Conservation (phyloP, 2,113 vertebrate genomes). For the Jacana jacana region DNA sequence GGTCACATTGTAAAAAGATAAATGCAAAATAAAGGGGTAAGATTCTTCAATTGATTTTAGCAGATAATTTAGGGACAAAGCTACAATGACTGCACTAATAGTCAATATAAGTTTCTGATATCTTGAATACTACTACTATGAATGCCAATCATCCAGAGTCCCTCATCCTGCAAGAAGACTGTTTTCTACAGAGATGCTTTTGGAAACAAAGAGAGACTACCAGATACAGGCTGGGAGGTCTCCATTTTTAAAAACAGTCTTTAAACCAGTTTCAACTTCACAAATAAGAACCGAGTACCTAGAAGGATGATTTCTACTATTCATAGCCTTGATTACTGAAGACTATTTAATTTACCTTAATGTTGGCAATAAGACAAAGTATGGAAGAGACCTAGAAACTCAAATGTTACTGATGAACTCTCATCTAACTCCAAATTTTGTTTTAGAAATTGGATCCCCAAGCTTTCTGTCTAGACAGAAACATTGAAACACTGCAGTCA, state of each 20-base stretch:
- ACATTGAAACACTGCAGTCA: not conserved
- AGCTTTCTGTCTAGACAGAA: not conserved
- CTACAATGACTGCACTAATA: not conserved
- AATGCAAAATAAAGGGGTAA: not conserved
- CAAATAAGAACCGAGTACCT: not conserved
- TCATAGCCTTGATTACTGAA: not conserved
- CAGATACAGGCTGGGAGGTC: not conserved
- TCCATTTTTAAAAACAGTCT: not conserved
- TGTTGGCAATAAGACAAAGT: not conserved
- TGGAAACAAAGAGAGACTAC: not conserved
- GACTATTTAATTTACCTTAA: not conserved
- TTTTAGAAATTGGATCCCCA: not conserved
- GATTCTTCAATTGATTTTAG: not conserved
- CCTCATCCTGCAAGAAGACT: not conserved
- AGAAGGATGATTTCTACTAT: not conserved
- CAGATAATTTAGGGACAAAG: not conserved
- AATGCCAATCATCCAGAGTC: not conserved
- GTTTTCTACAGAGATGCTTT: not conserved
- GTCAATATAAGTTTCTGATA: not conserved
- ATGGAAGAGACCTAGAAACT: not conserved
- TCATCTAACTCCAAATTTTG: not conserved
- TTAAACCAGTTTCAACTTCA: not conserved
- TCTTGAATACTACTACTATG: not conserved
- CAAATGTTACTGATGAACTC: not conserved
- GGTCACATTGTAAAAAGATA: not conserved